Evolutionary conservation across 2,888 invertebrate species (phyloP).

Genomic region (Drosophila nigricruria): DNA sequence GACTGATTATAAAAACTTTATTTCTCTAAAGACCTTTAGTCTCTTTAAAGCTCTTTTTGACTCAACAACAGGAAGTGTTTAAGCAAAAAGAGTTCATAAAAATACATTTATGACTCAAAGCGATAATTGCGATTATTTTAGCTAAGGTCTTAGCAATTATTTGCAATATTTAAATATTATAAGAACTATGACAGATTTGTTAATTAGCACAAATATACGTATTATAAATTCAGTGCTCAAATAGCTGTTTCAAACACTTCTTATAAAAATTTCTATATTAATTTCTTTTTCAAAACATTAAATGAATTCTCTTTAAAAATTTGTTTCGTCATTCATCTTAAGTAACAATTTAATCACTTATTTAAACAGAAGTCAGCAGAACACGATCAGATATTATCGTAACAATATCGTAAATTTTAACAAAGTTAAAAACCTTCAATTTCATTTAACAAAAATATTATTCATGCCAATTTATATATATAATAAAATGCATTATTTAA

Average conservation of each 20-base stretch:
- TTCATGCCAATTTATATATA: not conserved
- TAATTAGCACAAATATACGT: not conserved
- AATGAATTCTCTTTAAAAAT: not conserved
- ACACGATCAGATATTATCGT: not conserved
- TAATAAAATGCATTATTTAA: not conserved
- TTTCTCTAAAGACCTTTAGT: constrained; percentile 14
- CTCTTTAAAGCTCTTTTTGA: constrained; percentile 14
- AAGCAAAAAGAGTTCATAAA: constrained; percentile 1
- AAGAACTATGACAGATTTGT: not conserved
- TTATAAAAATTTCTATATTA: not conserved
- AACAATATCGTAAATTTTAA: not conserved
- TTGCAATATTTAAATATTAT: not conserved
- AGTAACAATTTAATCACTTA: not conserved
- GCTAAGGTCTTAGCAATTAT: constrained; percentile 2
- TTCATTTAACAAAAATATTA: not conserved
- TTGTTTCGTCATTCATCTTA: not conserved
- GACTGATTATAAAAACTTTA: constrained; percentile 36
- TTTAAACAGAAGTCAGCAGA: not conserved
- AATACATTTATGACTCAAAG: constrained; percentile 23
- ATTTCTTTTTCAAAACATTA: not conserved
- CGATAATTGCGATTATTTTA: constrained; percentile 1
- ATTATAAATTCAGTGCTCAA: not conserved
- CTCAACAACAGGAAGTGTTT: constrained; percentile 40
- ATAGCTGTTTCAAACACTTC: not conserved
- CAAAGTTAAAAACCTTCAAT: not conserved